Conservation (phyloP, 1,140 invertebrate genomes). For the Telenomus remus region DNA sequence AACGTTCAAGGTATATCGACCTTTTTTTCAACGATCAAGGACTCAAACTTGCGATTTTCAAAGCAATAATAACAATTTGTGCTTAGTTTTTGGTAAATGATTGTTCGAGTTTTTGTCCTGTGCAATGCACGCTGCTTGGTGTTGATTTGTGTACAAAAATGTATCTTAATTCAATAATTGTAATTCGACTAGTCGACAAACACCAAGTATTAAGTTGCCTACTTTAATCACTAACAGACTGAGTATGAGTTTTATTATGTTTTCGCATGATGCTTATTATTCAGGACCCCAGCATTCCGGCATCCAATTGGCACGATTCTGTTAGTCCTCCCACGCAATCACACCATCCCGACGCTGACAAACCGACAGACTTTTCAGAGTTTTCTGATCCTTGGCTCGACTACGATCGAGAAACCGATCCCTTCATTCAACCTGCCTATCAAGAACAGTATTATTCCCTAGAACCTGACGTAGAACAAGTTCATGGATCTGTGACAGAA, state of each 20-base stretch:
- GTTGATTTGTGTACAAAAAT: constrained; percentile 7
- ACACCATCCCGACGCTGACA: constrained; percentile 12
- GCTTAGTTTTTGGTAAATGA: too few species aligned
- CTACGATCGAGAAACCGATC: constrained; percentile 62
- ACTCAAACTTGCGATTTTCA: background rate
- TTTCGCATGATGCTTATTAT: constrained; percentile 71
- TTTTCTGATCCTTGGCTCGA: constrained; percentile 79
- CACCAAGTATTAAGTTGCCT: constrained; percentile 55
- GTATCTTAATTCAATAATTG: too few species aligned
- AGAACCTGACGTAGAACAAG: constrained; percentile 11
- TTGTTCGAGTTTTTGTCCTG: constrained; percentile 16
- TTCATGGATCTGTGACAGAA: constrained; percentile 20
- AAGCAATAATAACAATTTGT: too few species aligned
- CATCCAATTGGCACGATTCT: constrained; percentile 72
- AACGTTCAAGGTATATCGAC: constrained; percentile 48
- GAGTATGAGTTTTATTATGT: constrained; percentile 67
- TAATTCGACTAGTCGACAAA: too few species aligned
- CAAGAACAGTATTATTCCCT: constrained; percentile 37
- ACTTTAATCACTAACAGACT: constrained; percentile 65
- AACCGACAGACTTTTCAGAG: constrained; percentile 69
- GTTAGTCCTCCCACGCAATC: constrained; percentile 34
- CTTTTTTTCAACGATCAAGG: constrained; percentile 8
- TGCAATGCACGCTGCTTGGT: background rate
- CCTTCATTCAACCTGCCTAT: constrained; percentile 21
- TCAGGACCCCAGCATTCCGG: constrained; percentile 72